A percentile compares a stretch with the other conserved stretches of the same genome.
Conservation (phyloP, 2,888 invertebrate species). For the Tipula unca region DNA sequence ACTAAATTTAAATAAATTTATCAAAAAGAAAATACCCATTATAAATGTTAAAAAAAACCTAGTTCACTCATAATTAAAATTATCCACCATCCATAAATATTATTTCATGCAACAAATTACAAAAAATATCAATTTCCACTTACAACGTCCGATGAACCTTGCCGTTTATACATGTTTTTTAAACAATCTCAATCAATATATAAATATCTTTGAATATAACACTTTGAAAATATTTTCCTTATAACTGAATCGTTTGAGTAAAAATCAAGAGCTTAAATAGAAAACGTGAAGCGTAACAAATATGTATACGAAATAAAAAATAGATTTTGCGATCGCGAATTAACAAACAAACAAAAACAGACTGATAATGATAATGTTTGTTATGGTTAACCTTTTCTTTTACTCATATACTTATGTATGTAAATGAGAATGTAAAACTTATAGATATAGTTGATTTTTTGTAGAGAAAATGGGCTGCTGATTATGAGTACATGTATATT, state of each 20-base stretch:
- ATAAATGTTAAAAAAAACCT: too few species aligned
- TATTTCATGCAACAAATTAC: neutral
- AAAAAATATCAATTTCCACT: neutral
- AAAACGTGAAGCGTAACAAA: neutral
- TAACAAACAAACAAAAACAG: neutral
- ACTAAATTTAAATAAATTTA: too few species aligned
- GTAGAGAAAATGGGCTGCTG: neutral
- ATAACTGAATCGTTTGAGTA: neutral
- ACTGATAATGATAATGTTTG: neutral
- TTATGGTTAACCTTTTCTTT: neutral
- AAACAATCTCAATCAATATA: neutral
- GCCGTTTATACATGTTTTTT: neutral
- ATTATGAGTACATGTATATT: neutral
- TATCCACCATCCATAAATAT: neutral
- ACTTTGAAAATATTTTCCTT: neutral
- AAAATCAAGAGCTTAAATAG: neutral
- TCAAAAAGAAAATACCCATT: too few species aligned
- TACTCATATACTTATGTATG: neutral
- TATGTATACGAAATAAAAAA: neutral
- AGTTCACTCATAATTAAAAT: neutral
- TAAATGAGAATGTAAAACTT: neutral
- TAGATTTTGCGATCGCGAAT: neutral
- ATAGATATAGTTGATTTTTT: neutral
- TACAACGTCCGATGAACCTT: neutral
- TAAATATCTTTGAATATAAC: neutral